Evolutionary conservation across 2,888 invertebrate species (phyloP).

Genomic region (Microctonus hyperodae): DNA sequence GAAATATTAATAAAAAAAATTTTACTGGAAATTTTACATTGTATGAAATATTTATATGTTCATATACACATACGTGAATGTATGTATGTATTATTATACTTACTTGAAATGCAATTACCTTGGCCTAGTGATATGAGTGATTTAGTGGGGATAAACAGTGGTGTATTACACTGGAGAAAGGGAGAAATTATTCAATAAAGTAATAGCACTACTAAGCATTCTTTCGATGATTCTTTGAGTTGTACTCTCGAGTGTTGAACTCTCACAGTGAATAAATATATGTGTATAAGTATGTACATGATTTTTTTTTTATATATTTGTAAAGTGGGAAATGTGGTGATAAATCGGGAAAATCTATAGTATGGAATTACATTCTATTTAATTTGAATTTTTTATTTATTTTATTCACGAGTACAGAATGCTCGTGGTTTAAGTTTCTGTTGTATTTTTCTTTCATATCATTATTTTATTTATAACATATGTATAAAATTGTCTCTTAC

Average conservation of each 20-base stretch:
- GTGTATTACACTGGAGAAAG: neutral
- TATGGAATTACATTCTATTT: neutral
- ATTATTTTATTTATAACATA: conserved; percentile 28
- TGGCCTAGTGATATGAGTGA: conserved; percentile 1
- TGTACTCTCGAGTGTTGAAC: neutral
- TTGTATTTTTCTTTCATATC: conserved; percentile 15
- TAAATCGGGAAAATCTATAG: neutral
- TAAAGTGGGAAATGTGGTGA: neutral
- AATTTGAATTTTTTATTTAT: conserved; percentile 32
- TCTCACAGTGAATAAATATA: neutral
- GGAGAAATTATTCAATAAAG: conserved; percentile 14
- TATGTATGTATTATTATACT: neutral
- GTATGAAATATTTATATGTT: too few relatives aligned
- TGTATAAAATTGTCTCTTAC: conserved; percentile 41
- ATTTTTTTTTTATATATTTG: neutral
- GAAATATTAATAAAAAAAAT: too few relatives aligned
- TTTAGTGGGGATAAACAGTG: neutral
- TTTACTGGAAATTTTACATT: too few relatives aligned
- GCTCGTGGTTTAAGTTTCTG: conserved; percentile 22
- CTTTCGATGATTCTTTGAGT: neutral
- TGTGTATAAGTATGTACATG: neutral
- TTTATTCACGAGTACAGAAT: conserved; percentile 36
- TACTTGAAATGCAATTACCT: neutral
- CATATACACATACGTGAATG: too few relatives aligned
- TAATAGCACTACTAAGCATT: conserved; percentile 11